Percentiles rank a stretch among this genome's conserved stretches.
phyloP scores from a whole-genome alignment of 1,140 invertebrate species.

The fruit fly (Drosophila melanogaster) region Release_6_plus_ISO1_MT NT_037436.4:16230501-16231000 shows the following conservation, averaged over 20 bases:
- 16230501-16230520: constrained; percentile 91
- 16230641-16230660: constrained; percentile 94
- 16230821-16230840: background rate
- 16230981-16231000: constrained; percentile 44
- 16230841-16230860: constrained; percentile 1
- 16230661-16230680: constrained; percentile 95
- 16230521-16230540: constrained; percentile 91
- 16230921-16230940: constrained; percentile 15
- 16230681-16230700: constrained; percentile 96
- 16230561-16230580: constrained; percentile 91
- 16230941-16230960: constrained; percentile 44
- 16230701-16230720: constrained; percentile 96
- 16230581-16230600: constrained; percentile 90
- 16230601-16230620: constrained; percentile 91
- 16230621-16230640: constrained; percentile 94
- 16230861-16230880: background rate
- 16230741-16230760: constrained; percentile 86
- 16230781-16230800: background rate
- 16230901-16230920: constrained; percentile 1
- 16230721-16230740: constrained; percentile 96
- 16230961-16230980: constrained; percentile 43
- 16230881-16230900: background rate
- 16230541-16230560: constrained; percentile 91
- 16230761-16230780: constrained; percentile 84
- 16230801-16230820: background rate